Base-by-base conservation (phyloP, 2,113 vertebrate species). In the Thymallus thymallus region DNA sequence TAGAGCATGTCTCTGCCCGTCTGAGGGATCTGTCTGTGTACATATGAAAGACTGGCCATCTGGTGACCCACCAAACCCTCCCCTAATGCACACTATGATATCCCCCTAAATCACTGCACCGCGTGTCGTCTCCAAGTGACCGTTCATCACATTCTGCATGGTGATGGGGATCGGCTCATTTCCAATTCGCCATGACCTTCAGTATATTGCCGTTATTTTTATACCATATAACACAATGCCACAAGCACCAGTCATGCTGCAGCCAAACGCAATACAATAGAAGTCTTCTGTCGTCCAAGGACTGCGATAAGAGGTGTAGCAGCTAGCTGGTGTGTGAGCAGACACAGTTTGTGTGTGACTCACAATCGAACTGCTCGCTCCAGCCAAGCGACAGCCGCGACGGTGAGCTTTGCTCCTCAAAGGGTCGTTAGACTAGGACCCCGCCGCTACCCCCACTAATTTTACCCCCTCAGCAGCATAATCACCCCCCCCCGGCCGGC, bases 1-100 rank as follows among this genome's bases (percentile, higher is more conserved):
- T 60, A 1, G 5, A 14, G 68, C 51, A 32, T 60, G 73, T 63
- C 23, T 16, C 32, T 46, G 68, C 3, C 13, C 71, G 65, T 77
- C 63, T 23, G 58, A 76, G 80, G 80, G 75, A 77, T 84, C 71
- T 80, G 71, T 79, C 16, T 51, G 16, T 51, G 14, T 18, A 13
- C 9, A 70, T 73, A 61, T n/a, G 80, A 14, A 45, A 26, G 73
- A 66, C 63, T 74, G 62, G 67, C 85, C 88, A 89, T 87, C 85
- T 88, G 86, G 78, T 74, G 58, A 76, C 48, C 60, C 77, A n/a
- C 30, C 55, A n/a, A 30, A 77, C 56, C 51, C 78, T 22, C 35
- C 67, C 26, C 55, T 6, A 55, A 18, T 20, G 29, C 32, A 56
- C 41, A 71, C 68, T 26, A 76, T 63, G 72, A 20, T 13, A 29